Percentiles rank a stretch among this genome's conserved stretches.
Evolutionary conservation across 2,113 vertebrate species (phyloP).

Genomic region (Cebus imitator): DNA sequence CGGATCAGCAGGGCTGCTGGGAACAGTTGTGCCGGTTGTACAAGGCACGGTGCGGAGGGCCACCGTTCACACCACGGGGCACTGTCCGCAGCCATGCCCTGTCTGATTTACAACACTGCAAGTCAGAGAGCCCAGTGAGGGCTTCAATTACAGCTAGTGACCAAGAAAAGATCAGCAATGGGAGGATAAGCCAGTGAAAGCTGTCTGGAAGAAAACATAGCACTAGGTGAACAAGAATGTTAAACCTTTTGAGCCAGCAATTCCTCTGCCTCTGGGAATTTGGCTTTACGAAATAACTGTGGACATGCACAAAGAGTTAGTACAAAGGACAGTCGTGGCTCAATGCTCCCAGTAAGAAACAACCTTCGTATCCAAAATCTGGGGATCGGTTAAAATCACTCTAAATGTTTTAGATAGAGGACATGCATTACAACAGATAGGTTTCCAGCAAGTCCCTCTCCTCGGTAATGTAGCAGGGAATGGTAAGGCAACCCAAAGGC

Average conservation of each 20-base stretch:
- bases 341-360: background rate
- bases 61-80: fast-evolving
- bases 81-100: background rate
- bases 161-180: background rate
- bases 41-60: fast-evolving
- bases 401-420: background rate
- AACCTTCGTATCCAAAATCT: background rate
- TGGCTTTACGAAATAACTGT: background rate
- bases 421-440: background rate
- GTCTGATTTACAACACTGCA: background rate
- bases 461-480: too few relatives aligned
- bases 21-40: fast-evolving
- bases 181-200: background rate
- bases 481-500: background rate
- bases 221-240: background rate
- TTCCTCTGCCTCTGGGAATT: background rate
- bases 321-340: background rate
- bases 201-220: background rate
- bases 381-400: background rate
- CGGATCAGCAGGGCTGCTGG: background rate
- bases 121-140: background rate
- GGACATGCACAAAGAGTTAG: background rate
- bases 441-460: background rate
- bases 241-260: background rate
- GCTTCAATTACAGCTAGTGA: background rate